phyloP scores from a whole-genome alignment of 1,140 invertebrate species.

The Lethrus apterus region DNA sequence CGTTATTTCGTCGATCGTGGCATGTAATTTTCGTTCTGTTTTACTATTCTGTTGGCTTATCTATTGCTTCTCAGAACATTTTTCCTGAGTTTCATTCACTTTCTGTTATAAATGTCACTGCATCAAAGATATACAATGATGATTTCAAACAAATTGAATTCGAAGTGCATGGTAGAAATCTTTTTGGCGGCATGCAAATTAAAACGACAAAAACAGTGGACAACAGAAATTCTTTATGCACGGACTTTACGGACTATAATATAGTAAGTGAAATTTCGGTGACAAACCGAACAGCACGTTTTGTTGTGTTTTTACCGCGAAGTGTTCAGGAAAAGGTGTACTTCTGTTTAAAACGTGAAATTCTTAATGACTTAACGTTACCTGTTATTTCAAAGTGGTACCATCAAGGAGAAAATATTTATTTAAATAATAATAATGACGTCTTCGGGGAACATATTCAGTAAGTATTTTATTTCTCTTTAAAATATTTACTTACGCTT shows the following conservation, averaged over 20 bases:
- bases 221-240: constrained; percentile 25
- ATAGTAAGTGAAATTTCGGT: constrained; percentile 26
- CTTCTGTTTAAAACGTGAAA: constrained; percentile 29
- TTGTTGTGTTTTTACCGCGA: constrained; percentile 25
- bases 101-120: background rate
- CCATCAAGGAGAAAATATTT: too few relatives aligned
- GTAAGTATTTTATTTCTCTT: too few relatives aligned
- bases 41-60: background rate
- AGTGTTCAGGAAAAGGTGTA: constrained; percentile 29
- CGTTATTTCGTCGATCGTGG: constrained; percentile 1
- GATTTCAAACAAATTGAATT: constrained; percentile 28
- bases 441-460: too few relatives aligned
- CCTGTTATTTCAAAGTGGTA: too few relatives aligned
- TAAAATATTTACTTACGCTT: too few relatives aligned
- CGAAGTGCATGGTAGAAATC: constrained; percentile 33
- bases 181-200: constrained; percentile 28
- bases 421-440: too few relatives aligned
- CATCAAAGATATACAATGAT: constrained; percentile 15
- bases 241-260: constrained; percentile 25
- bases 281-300: constrained; percentile 22
- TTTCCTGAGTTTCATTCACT: constrained; percentile 7
- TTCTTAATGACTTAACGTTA: too few relatives aligned
- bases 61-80: background rate
- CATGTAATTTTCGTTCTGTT: constrained; percentile 5
- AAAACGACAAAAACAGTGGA: constrained; percentile 28